Evolutionary conservation across 2,797 vertebrate genomes (phyloP).

Genomic region (Aulostomus chinensis): DNA sequence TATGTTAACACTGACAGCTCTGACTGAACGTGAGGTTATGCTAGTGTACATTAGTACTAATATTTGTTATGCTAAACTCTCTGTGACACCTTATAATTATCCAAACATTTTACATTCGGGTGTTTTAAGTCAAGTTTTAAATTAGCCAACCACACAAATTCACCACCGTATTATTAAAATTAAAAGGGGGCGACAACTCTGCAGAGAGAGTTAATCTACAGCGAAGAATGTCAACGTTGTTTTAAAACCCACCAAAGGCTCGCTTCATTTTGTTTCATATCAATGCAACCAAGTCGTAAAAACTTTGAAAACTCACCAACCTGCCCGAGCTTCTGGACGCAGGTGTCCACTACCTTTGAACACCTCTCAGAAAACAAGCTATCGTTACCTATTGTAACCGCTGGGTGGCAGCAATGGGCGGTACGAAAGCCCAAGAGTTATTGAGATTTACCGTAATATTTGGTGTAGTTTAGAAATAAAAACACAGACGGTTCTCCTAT

Average conservation of each 20-base stretch:
- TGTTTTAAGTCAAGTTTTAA: too few species aligned
- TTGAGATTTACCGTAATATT: slow-evolving; percentile 47
- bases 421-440: neutral
- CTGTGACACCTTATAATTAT: too few species aligned
- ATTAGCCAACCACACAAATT: too few species aligned
- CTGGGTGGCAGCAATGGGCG: slow-evolving; percentile 32
- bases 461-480: neutral
- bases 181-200: too few species aligned
- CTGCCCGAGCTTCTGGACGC: slow-evolving; percentile 1
- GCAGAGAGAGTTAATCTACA: too few species aligned
- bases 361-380: neutral
- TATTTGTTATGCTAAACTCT: too few species aligned
- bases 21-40: too few species aligned
- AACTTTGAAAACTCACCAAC: slow-evolving; percentile 34
- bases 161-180: too few species aligned
- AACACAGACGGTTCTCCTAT: too few species aligned
- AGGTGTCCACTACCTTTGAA: slow-evolving; percentile 45
- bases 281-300: slow-evolving; percentile 1
- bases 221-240: neutral
- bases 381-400: neutral
- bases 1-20: too few species aligned
- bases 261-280: neutral
- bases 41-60: too few species aligned
- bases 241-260: neutral
- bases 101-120: too few species aligned